Evolutionary conservation across 2,888 invertebrate genomes (phyloP).

Genomic region (Adelphocoris suturalis): DNA sequence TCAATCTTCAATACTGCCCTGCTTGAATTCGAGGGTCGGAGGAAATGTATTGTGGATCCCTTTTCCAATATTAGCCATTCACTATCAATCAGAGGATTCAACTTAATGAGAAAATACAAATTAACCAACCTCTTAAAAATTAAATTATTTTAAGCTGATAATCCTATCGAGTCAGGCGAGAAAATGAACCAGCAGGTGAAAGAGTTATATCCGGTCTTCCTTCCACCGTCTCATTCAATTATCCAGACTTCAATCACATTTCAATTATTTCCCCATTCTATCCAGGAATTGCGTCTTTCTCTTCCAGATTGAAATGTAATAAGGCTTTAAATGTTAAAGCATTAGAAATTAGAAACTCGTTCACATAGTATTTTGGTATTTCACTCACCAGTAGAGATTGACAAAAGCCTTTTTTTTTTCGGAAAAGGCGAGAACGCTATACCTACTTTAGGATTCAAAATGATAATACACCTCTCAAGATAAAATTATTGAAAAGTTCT

Average conservation of each 20-base stretch:
- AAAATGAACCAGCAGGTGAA: slow-evolving; percentile 3
- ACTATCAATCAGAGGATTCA: too few species aligned
- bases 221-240: slow-evolving; percentile 21
- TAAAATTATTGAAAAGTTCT: too few species aligned
- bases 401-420: too few species aligned
- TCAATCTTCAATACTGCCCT: too few species aligned
- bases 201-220: neutral
- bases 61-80: too few species aligned
- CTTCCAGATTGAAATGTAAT: slow-evolving; percentile 34
- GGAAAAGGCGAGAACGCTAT: too few species aligned
- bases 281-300: slow-evolving; percentile 7
- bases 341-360: slow-evolving; percentile 62
- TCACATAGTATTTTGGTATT: slow-evolving; percentile 25
- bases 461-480: too few species aligned
- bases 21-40: too few species aligned
- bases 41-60: too few species aligned
- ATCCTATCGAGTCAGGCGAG: neutral
- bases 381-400: neutral
- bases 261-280: slow-evolving; percentile 47
- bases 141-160: neutral
- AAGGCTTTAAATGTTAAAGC: slow-evolving; percentile 37
- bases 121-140: too few species aligned
- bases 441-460: too few species aligned
- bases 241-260: slow-evolving; percentile 57
- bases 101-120: too few species aligned